Evolutionary conservation across 2,113 vertebrate species (phyloP).

Genomic region (Ceyx margarethae): DNA sequence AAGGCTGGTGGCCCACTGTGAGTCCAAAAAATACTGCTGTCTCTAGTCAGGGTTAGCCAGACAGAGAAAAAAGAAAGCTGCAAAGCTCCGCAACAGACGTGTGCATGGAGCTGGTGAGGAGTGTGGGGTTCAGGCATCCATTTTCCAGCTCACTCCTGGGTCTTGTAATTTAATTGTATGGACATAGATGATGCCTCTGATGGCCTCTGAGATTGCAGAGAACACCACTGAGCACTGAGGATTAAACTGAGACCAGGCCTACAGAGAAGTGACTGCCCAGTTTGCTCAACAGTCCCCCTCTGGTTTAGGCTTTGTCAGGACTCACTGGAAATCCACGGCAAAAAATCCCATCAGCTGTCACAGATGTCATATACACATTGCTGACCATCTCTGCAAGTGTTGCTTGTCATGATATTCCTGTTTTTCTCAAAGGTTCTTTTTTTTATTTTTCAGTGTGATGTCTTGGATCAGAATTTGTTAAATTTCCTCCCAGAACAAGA

Average conservation of each 20-base stretch:
- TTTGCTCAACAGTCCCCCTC: neutral
- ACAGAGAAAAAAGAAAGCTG: neutral
- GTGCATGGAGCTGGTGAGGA: neutral
- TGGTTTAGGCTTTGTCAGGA: neutral
- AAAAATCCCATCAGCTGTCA: neutral
- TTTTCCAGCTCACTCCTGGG: neutral
- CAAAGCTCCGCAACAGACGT: neutral
- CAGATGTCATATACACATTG: neutral
- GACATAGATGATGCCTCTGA: neutral
- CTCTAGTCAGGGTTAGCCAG: neutral
- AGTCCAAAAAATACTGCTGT: neutral
- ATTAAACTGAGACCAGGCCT: neutral
- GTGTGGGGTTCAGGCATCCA: neutral
- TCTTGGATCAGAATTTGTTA: conserved; percentile 85
- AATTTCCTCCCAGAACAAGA: conserved; percentile 86
- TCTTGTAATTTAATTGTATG: rapidly evolving
- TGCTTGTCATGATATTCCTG: neutral
- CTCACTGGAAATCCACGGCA: neutral
- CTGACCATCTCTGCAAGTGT: rapidly evolving
- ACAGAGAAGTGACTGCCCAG: rapidly evolving
- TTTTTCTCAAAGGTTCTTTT: conserved; percentile 49
- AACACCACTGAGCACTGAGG: neutral
- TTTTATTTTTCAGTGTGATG: conserved; percentile 76
- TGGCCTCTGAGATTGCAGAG: neutral
- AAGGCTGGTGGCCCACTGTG: neutral